Base-by-base conservation (phyloP, 2,888 invertebrate genomes). In the Drosophila austrosaltans region DNA sequence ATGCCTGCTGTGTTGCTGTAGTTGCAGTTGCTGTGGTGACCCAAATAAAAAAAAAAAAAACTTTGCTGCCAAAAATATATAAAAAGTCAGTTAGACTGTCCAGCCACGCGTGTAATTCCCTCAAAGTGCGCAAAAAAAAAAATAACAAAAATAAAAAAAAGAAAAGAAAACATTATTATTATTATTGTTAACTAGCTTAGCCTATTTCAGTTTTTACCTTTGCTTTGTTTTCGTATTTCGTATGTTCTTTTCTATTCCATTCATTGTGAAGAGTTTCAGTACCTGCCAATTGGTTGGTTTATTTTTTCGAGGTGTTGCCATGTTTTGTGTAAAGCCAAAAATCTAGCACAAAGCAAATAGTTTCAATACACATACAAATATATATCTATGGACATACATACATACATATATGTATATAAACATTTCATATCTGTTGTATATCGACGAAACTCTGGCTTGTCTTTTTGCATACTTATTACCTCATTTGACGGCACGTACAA, bases 61-160 rank as follows among this genome's bases (percentile, higher is more conserved):
- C 77, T 74, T 76, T 59, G 64, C 40, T 79, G 66, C 63, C 53
- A 40, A 75, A 63, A 63, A 60, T 40, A 0, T 16, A 16, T 16
- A 16, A 69, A 59, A 69, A 61, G 72, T 48, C 82, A 72, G 64
- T 77, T 74, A 77, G 63, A 67, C 63, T 72, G 78, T 72, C 66
- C 75, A 81, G 67, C 85, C 69, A 69, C 70, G 85, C 79, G 79
- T 79, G 63, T 70, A 82, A 82, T 69, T 57, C 65, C 59, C 68
- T 59, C 72, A 72, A 80, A 81, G 63, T 69, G 71, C 63, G 71
- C 69, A 53, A 42, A 68, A 58, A 62, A 54, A 2, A 16, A 20
- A 8, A 1, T 3, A 28, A 53, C 12, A 39, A 54, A 30, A 12
- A 40, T 16, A 39, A 36, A 22, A 36, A 48, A 36, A 28, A 42